Evolutionary conservation across 2,888 invertebrate species (phyloP).

Genomic region (Romanomermis culicivorax): DNA sequence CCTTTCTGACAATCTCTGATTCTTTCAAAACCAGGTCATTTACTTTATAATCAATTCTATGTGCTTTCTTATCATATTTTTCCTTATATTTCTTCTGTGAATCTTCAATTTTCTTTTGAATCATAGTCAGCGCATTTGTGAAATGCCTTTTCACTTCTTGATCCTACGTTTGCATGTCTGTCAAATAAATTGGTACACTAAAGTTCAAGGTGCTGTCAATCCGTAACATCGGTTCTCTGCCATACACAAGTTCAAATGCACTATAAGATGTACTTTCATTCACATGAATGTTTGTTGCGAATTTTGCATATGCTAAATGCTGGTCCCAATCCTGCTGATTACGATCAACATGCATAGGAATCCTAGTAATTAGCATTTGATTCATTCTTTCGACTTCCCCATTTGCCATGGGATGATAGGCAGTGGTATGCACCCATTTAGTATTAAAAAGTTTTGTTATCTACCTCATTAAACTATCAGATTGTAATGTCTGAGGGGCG

Average conservation of each 20-base stretch:
- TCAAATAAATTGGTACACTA: not conserved
- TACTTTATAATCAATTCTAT: not conserved
- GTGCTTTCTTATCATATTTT: not conserved
- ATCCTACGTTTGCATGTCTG: no score
- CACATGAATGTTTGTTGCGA: constrained; percentile 16
- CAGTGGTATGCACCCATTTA: not conserved
- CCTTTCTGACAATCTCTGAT: not conserved
- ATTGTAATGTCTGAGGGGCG: not conserved
- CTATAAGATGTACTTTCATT: constrained; percentile 14
- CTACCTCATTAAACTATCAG: not conserved
- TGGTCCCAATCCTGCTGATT: constrained; percentile 21
- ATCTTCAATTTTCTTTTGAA: not conserved
- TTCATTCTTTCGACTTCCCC: constrained; percentile 13
- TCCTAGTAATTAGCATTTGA: constrained; percentile 14
- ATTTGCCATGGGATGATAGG: constrained; percentile 13
- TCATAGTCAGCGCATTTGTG: no score
- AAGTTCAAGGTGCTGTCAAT: not conserved
- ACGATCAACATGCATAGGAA: constrained; percentile 15
- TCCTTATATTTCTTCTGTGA: not conserved
- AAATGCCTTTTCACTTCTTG: no score
- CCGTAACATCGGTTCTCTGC: constrained; percentile 13
- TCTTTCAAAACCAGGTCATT: not conserved
- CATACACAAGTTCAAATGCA: constrained; percentile 13
- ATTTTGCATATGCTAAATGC: constrained; percentile 14
- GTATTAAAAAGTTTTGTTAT: not conserved